Percentiles rank a stretch among this genome's conserved stretches.
Conservation (phyloP, 2,113 vertebrate genomes). For the Orientallactaga bullata region DNA sequence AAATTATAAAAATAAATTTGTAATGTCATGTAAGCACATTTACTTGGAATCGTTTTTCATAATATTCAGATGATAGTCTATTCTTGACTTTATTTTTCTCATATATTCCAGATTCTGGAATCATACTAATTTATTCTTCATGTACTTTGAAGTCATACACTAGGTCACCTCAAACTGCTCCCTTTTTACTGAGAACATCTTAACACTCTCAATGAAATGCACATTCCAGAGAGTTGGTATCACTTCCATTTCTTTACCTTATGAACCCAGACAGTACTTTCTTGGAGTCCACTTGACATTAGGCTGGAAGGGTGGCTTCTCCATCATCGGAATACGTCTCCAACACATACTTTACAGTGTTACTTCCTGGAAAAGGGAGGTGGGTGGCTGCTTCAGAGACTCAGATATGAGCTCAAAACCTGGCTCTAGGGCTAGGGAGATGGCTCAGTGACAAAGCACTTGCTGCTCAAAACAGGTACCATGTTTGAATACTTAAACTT, state of each 20-base stretch:
- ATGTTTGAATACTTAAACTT: too few relatives aligned
- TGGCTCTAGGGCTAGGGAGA: background rate
- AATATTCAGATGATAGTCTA: conserved; percentile 37
- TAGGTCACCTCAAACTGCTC: conserved; percentile 74
- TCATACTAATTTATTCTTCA: conserved; percentile 66
- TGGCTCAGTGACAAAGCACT: too few relatives aligned
- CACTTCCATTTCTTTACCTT: conserved; percentile 50
- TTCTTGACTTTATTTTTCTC: conserved; percentile 67
- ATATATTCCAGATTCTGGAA: conserved; percentile 52
- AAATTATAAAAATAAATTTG: conserved; percentile 48
- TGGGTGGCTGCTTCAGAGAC: background rate
- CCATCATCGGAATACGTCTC: background rate
- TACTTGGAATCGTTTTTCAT: conserved; percentile 20
- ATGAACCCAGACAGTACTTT: background rate
- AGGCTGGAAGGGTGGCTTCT: background rate
- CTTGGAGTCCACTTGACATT: conserved; percentile 16
- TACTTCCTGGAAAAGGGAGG: background rate
- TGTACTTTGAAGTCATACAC: conserved; percentile 59
- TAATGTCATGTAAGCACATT: conserved; percentile 15
- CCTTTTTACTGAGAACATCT: conserved; percentile 69
- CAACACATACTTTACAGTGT: conserved; percentile 21
- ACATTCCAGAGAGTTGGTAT: conserved; percentile 68
- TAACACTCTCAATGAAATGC: conserved; percentile 78
- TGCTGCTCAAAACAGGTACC: too few relatives aligned
- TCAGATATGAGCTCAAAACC: conserved; percentile 23